Evolutionary conservation across 2,797 vertebrate genomes (phyloP), one percentile per base, ranked within the genome.

Genomic region (Austrolebias charrua): DNA sequence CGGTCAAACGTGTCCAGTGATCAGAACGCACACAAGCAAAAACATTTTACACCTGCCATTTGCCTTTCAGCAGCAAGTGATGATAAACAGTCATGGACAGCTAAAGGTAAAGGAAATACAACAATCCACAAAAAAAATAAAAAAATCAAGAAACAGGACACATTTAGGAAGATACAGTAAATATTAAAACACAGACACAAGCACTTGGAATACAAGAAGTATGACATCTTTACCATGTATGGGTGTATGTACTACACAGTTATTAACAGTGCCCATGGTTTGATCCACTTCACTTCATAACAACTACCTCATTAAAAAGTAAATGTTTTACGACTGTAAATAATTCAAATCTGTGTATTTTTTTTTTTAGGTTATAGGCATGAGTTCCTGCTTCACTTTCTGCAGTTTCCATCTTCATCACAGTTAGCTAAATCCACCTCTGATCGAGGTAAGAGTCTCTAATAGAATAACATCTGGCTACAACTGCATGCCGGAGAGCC

Each of bases 231-330:
- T 33, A 49, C 5, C 24, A 54, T 40, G 7, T 45, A n/a, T 8
- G 35, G 24, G 24, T 33, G 55, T 0, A 49, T 24, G 10, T 5
- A 16, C 42, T 19, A 63, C 0, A 49, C 0, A 14, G 14, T 52
- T 24, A 38, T 62, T 33, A 31, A 18, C 24, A 52, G 35, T 45
- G 49, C 56, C 69, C 10, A 35, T 45, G 20, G 40, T 44, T 59
- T 66, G 19, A 51, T 2, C 52, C 62, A 43, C 14, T 75, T 43
- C 57, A 38, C 42, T 40, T 51, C 43, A 24, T 29, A 35, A 55
- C n/a, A 75, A 47, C 65, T 5, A 33, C 50, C 71, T 81, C 79
- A 86, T 84, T 72, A 86, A 87, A 80, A 79, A 84, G 63, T 83
- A 75, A 86, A 59, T 62, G 28, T 55, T n/a, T n/a, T 46, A 24